Base-by-base conservation (phyloP, 2,888 invertebrate genomes). In the Eupithecia centaureata region DNA sequence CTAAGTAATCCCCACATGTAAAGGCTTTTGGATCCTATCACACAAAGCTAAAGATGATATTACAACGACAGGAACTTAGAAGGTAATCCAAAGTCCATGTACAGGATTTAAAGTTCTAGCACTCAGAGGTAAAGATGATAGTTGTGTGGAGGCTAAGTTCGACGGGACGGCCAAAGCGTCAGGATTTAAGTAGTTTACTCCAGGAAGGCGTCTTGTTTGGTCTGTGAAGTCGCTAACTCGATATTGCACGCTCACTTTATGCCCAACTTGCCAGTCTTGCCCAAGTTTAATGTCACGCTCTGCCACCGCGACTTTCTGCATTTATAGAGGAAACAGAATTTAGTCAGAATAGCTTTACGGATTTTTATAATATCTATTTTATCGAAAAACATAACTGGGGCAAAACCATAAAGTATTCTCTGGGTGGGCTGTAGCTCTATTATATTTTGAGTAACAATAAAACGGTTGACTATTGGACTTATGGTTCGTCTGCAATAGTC, bases 121-220 rank as follows among this genome's bases (percentile, higher is more conserved):
- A 61, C 71, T 56, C 64, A 58, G 51, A 25, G 42, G 67, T 71
- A 82, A 63, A 77, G 81, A 71, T 77, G 73, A 78, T 77, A 79
- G 69, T 78, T 63, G 76, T 61, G 62, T 78, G 69, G 72, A 74
- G 69, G 64, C 73, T 70, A 81, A 83, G 82, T 84, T 82, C 76
- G 70, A 79, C 75, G 76, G 79, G 76, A 73, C 52, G 74, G 73
- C 77, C 77, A 78, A 83, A 82, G 85, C 85, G 85, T 86, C 87
- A 87, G 90, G 89, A 88, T 90, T 89, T 91, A 91, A 92, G 91
- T 91, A 90, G 91, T 92, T 91, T 90, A 87, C 85, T 83, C 77
- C 84, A 82, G 72, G 71, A 77, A 80, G 80, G 79, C 78, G 80
- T 82, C 86, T 85, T 87, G 87, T 87, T 87, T 87, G 87, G 86